Base-by-base conservation (phyloP, 92 coral and sea anemone genomes). In the Ricordea florida region DNA sequence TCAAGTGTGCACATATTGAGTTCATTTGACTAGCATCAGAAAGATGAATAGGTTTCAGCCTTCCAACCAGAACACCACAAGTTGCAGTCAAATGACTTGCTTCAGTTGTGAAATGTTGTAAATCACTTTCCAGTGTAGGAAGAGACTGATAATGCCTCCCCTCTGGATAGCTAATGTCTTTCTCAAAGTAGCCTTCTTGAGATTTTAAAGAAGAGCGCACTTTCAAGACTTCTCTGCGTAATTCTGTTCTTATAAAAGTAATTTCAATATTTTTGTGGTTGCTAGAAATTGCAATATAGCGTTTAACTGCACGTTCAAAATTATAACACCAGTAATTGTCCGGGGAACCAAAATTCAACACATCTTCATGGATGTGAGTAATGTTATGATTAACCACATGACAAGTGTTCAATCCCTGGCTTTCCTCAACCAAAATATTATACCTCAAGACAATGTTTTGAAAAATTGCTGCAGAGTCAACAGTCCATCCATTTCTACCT, bases 401-500 rank as follows among this genome's bases (percentile, higher is more conserved):
- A 34, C 85, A 79, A 23, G 16, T 6, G 10, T 16, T 68, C 26
- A 68, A 68, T 31, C 85, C 78, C 27, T 79, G 70, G 48, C 62
- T 68, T 67, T 79, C 78, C 7, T 79, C 85, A 21, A 79, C 20
- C 35, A 79, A 28, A 5, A 58, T 58, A n/a, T 66, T 67, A 11
- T 79, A 57, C 57, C 85, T 49, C 43, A 67, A 67, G 33, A 67
- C 69, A 62, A 26, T 22, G 37, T 79, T 31, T 3, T 69, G 70
- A 20, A 79, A 79, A 68, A 57, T 35, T 57, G 77, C 71, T 16
- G 69, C 17, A 7, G 62, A 67, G 41, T 46, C 62, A 57, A 57
- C 40, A 9, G 85, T 79, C 78, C 78, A 79, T n/a, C 69, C 85
- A 79, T 24, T 57, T 66, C 78, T 79, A 22, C 84, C 85, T 34